These are phyloP conservation scores for Andrena fulva DNA, from an alignment of 2,888 invertebrate species.

Conservation along the genomic window DNA sequence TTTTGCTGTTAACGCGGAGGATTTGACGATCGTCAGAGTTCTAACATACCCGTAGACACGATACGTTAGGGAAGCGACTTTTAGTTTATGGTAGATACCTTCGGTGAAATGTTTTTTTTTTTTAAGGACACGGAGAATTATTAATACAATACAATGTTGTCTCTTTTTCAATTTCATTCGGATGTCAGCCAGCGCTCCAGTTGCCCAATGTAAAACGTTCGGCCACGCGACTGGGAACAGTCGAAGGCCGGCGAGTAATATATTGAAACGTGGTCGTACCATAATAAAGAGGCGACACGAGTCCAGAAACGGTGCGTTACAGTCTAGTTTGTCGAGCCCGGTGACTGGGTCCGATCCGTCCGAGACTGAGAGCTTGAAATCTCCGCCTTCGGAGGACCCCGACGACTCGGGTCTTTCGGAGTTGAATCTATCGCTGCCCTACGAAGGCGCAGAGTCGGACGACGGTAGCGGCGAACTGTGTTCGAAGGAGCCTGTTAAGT, in stretches of 20 bases:
- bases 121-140: slow-evolving; percentile 3
- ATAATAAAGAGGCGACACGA: slow-evolving; percentile 74
- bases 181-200: slow-evolving; percentile 65
- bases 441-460: not conserved
- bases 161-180: slow-evolving; percentile 60
- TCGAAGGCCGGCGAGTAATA: slow-evolving; percentile 73
- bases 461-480: not conserved
- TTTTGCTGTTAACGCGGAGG: not conserved
- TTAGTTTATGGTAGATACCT: slow-evolving; percentile 14
- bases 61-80: slow-evolving; percentile 11
- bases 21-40: not conserved
- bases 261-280: slow-evolving; percentile 81
- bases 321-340: slow-evolving; percentile 27
- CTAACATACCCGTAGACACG: slow-evolving; percentile 1
- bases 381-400: not conserved
- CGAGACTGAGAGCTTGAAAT: not conserved
- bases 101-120: not conserved
- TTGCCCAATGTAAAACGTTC: slow-evolving; percentile 61
- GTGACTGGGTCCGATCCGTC: slow-evolving; percentile 4
- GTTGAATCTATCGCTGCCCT: not conserved
- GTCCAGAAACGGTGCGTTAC: slow-evolving; percentile 33
- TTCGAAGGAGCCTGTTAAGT: slow-evolving; percentile 51
- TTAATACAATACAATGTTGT: slow-evolving; percentile 51
- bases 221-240: slow-evolving; percentile 63
- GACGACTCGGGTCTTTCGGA: slow-evolving; percentile 4